These are phyloP conservation scores for Resseliella maxima DNA, from an alignment of 2,888 invertebrate genomes.

Conservation along the genomic window DNA sequence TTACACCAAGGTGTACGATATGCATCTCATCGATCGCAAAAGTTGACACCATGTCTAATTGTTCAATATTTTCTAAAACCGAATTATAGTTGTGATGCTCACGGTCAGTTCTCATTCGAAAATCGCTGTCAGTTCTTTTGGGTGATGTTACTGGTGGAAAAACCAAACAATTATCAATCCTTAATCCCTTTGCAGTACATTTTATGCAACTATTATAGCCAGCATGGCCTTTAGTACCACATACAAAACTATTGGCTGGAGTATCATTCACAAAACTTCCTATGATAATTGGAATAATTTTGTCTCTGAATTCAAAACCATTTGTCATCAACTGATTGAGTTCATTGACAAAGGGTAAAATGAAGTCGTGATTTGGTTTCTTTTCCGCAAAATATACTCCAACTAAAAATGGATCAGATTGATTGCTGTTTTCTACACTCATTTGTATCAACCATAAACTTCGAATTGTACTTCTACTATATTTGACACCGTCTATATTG, in stretches of 20 bases:
- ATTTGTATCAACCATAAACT: slow-evolving; percentile 7
- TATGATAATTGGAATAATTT: not conserved
- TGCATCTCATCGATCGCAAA: not conserved
- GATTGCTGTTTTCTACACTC: not conserved
- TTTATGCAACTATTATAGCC: not conserved
- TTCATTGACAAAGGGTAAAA: not conserved
- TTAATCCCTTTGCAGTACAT: not conserved
- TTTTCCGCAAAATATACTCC: not conserved
- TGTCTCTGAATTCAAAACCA: not conserved
- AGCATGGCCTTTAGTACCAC: not conserved
- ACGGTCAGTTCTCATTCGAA: not conserved
- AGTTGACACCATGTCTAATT: not conserved
- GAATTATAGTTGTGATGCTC: not conserved
- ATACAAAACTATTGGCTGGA: not conserved
- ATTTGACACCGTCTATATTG: not conserved
- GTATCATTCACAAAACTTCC: not conserved
- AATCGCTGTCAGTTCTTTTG: not conserved
- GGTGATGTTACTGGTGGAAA: not conserved
- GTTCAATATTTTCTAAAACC: not conserved
- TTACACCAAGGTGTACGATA: not conserved
- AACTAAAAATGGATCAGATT: not conserved
- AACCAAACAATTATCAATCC: not conserved
- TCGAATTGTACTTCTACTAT: not conserved
- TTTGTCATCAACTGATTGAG: not conserved
- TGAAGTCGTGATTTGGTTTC: not conserved